Evolutionary conservation across 2,797 vertebrate species (phyloP), one percentile per base, ranked within the genome.

Genomic region (Emydoidea blandingii): DNA sequence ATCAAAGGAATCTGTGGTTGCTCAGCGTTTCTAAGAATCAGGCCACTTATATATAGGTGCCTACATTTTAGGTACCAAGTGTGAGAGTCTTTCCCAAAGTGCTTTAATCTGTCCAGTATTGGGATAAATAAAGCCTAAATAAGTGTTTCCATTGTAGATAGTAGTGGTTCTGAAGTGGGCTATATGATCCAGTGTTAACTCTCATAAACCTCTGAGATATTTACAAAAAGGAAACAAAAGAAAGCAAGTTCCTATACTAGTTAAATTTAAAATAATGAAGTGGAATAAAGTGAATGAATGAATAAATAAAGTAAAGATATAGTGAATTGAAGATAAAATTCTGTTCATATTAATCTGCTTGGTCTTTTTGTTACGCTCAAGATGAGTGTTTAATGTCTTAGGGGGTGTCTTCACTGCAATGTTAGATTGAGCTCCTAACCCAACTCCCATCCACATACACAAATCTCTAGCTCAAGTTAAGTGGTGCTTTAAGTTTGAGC

Each of bases 291-390:
- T 59, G 53, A 54, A 23, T 52, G 16, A 52, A 52, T 18, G 14
- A 93, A 76, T 91, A 86, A 16, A 2, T 49, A 44, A 92, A 89
- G 57, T 84, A 88, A 50, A 44, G 34, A 79, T 78, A 83, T 89
- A 12, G n/a, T 2, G 12, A 4, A n/a, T 16, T 14, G n/a, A 78
- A 23, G 12, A n/a, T 56, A 6, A n/a, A 31, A 72, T 54, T 49
- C 27, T 21, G 54, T 57, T 72, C 68, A 37, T 41, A 50, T 1
- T 31, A 1, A 6, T 96, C 29, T n/a, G 15, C 78, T 92, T 88
- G 50, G 23, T 74, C 57, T 62, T n/a, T 84, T 92, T 16, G 31
- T 89, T 79, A 81, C 50, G 4, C 90, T 92, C 37, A 83, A 89
- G 49, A 91, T 83, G 31, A 53, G 14, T 41, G 9, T 10, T 27